Base-by-base conservation (phyloP, 2,888 invertebrate genomes). In the Anorthoa munda region DNA sequence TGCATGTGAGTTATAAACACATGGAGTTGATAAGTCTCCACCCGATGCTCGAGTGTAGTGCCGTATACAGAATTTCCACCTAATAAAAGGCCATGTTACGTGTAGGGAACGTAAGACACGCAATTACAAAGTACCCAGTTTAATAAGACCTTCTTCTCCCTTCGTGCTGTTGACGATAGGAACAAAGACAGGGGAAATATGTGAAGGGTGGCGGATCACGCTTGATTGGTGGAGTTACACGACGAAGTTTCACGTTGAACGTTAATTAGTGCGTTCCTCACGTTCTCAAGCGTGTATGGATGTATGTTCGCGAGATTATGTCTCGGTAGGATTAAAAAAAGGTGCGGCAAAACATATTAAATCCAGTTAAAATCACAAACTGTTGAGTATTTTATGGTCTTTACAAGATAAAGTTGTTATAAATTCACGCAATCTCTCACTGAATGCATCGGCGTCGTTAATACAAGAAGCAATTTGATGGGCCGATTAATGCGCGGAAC, bases 11-110 rank as follows among this genome's bases (percentile, higher is more conserved):
- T 86, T 88, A 86, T 87, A 88, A 86, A 87, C 81, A 68, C 46
- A 71, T 73, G 75, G 73, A 92, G 91, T 92, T 92, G 92, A 93
- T 94, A 95, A 94, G 91, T 94, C 91, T 88, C 88, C 87, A 89
- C 90, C 87, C 88, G 88, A 91, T 71, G 64, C 76, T 87, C 61
- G 61, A 92, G 91, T 92, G 86, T 93, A 93, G 92, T 93, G 90
- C 92, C 93, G 92, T 95, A 94, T 92, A 94, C 93, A 95, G 94
- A 94, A 95, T 96, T 96, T 95, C 95, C 95, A 96, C 96, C 95
- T 96, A 96, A 96, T 96, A 96, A 96, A 95, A 95, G 95, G 91
- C 94, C 94, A 88, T 92, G 94, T 95, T 95, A 95, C 95, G 95
- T 94, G 95, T 92, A 94, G 94, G 93, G 93, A 93, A 92, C 94